phyloP scores from a whole-genome alignment of 2,113 vertebrate genomes.

The human (Homo sapiens) region GRCh38 chr7:17378001-17378500 shows the following conservation, averaged over 20 bases:
- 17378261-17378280: background rate
- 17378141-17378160: background rate
- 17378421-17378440: background rate
- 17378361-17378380: background rate
- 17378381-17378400: background rate
- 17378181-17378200: background rate
- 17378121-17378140: slow-evolving; percentile 13
- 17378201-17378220: background rate
- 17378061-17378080: background rate
- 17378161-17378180: background rate
- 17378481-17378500: background rate
- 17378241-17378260: background rate
- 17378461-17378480: background rate
- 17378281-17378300: background rate
- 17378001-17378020: background rate
- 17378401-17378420: background rate
- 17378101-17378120: background rate
- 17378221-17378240: background rate
- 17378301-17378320: background rate
- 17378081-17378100: background rate
- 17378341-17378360: background rate
- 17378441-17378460: background rate
- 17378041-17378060: background rate
- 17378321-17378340: background rate
- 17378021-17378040: background rate